Evolutionary conservation across 2,113 vertebrate genomes (phyloP).

Genomic region (Tachysurus vachellii): DNA sequence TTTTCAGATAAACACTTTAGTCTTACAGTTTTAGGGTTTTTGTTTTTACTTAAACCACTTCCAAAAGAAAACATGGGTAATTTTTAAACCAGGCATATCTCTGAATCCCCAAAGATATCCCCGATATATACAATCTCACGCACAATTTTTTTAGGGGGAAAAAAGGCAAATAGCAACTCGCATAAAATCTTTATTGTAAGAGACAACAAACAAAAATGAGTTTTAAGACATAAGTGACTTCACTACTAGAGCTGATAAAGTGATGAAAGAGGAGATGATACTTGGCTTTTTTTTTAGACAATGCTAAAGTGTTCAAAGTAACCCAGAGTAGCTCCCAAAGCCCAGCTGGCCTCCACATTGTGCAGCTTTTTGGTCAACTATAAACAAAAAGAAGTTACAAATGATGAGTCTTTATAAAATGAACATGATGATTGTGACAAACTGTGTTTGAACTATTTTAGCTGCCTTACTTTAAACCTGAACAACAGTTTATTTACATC

Average conservation of each 20-base stretch:
- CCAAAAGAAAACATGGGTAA: no score
- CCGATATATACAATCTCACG: no score
- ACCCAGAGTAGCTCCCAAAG: slow-evolving; percentile 88
- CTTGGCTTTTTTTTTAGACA: slow-evolving; percentile 54
- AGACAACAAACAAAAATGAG: background rate
- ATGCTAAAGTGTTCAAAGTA: slow-evolving; percentile 83
- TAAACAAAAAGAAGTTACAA: slow-evolving; percentile 32
- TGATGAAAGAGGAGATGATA: background rate
- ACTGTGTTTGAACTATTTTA: background rate
- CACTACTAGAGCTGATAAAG: background rate
- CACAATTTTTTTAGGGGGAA: background rate
- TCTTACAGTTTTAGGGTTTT: background rate
- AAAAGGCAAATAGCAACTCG: background rate
- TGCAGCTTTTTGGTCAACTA: slow-evolving; percentile 95
- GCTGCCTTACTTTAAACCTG: background rate
- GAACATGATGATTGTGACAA: background rate
- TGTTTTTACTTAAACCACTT: background rate
- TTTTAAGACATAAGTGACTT: background rate
- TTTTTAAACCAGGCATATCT: background rate
- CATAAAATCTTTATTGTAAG: slow-evolving; percentile 10
- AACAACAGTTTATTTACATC: background rate
- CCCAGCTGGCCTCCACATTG: slow-evolving; percentile 93
- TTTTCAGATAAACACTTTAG: slow-evolving; percentile 4
- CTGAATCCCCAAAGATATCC: background rate
- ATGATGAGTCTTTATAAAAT: background rate